These are phyloP conservation scores for Diplogasteroides magnus DNA, from an alignment of 1,140 invertebrate species.

Conservation along the genomic window DNA sequence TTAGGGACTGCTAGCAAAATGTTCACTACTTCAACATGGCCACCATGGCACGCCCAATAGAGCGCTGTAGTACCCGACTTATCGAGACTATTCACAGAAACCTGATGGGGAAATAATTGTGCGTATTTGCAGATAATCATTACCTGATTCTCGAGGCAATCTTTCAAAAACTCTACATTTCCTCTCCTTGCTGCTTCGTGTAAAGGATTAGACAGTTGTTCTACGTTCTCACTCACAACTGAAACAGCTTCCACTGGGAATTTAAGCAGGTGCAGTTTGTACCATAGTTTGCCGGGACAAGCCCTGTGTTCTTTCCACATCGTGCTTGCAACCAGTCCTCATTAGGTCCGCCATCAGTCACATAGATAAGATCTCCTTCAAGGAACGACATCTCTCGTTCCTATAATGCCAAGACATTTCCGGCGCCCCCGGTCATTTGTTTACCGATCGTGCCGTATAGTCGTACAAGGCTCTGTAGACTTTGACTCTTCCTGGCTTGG, in stretches of 20 bases:
- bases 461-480: slow-evolving; percentile 64
- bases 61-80: slow-evolving; percentile 67
- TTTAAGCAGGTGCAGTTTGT: slow-evolving; percentile 31
- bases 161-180: slow-evolving; percentile 65
- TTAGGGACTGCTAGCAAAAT: slow-evolving; percentile 53
- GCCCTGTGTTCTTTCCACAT: slow-evolving; percentile 63
- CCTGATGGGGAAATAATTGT: slow-evolving; percentile 47
- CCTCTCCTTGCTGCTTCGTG: slow-evolving; percentile 70
- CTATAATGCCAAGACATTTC: slow-evolving; percentile 1
- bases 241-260: slow-evolving; percentile 12
- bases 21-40: slow-evolving; percentile 58
- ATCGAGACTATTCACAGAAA: slow-evolving; percentile 68
- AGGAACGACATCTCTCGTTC: slow-evolving; percentile 64
- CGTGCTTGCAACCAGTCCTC: slow-evolving; percentile 67
- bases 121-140: slow-evolving; percentile 1
- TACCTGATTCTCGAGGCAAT: slow-evolving; percentile 66
- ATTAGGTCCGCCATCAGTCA: slow-evolving; percentile 61
- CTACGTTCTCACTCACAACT: slow-evolving; percentile 64
- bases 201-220: slow-evolving; percentile 65
- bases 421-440: slow-evolving; percentile 30
- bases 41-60: slow-evolving; percentile 67
- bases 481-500: slow-evolving; percentile 62
- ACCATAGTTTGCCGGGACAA: slow-evolving; percentile 70
- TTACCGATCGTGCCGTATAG: slow-evolving; percentile 64
- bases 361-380: slow-evolving; percentile 68